These are phyloP conservation scores for Todus mexicanus DNA, from an alignment of 2,797 vertebrate species.

Conservation along the genomic window DNA sequence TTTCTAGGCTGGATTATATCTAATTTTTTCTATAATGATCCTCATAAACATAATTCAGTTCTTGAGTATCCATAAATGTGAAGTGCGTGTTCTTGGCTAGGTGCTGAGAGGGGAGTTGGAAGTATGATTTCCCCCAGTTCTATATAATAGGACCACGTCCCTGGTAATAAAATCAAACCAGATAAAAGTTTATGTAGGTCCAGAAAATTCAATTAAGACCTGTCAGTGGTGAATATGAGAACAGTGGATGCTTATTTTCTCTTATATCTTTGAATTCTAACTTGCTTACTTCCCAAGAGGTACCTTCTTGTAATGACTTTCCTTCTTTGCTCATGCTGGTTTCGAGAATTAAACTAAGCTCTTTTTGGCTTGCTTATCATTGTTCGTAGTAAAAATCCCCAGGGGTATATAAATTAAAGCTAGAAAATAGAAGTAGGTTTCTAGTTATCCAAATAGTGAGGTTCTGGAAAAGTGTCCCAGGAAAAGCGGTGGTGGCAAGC, in stretches of 20 bases:
- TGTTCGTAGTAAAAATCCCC: background rate
- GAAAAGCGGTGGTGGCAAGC: background rate
- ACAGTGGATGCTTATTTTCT: slow-evolving; percentile 2
- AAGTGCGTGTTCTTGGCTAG: background rate
- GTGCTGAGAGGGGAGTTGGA: background rate
- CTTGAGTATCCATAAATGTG: background rate
- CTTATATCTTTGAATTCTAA: background rate
- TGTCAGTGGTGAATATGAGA: background rate
- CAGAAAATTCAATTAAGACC: slow-evolving; percentile 26
- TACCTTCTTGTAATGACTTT: slow-evolving; percentile 16
- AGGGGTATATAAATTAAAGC: slow-evolving; percentile 24
- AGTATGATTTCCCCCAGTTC: background rate
- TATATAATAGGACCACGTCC: background rate
- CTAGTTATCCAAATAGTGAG: background rate
- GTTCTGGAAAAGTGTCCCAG: background rate
- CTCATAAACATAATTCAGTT: background rate
- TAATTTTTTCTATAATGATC: background rate
- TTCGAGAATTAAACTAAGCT: slow-evolving; percentile 26
- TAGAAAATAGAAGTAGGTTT: background rate
- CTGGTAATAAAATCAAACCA: background rate
- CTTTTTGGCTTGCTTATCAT: slow-evolving; percentile 19
- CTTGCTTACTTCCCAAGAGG: slow-evolving; percentile 31
- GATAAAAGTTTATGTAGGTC: background rate
- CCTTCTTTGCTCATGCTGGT: background rate
- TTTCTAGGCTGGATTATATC: background rate